phyloP scores from a whole-genome alignment of 1,140 invertebrate genomes.

The Drosophila rufa region DNA sequence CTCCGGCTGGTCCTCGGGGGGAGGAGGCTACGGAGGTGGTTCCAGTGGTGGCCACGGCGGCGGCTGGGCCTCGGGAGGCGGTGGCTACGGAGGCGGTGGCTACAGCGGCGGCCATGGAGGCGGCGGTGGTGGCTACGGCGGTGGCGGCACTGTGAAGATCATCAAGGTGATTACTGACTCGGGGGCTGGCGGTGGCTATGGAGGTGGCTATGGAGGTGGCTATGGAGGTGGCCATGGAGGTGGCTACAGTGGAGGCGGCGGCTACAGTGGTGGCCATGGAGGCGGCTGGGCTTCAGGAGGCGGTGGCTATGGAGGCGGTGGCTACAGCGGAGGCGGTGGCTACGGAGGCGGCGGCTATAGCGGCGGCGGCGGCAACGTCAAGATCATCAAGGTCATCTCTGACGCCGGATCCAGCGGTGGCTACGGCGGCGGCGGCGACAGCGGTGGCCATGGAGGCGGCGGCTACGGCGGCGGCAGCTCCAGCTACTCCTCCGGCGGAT shows the following conservation, averaged over 20 bases:
- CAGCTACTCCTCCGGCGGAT: slow-evolving; percentile 50
- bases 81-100: slow-evolving; percentile 30
- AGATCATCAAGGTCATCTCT: slow-evolving; percentile 65
- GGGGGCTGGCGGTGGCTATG: slow-evolving; percentile 40
- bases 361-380: slow-evolving; percentile 35
- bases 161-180: slow-evolving; percentile 56
- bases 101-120: slow-evolving; percentile 34
- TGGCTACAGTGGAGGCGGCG: slow-evolving; percentile 38
- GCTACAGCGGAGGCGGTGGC: slow-evolving; percentile 27
- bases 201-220: slow-evolving; percentile 37
- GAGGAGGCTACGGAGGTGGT: slow-evolving; percentile 27
- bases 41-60: slow-evolving; percentile 31
- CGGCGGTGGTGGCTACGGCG: slow-evolving; percentile 28
- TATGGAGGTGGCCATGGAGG: slow-evolving; percentile 36
- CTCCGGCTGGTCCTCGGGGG: slow-evolving; percentile 50
- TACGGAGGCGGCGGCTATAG: slow-evolving; percentile 24
- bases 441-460: slow-evolving; percentile 40
- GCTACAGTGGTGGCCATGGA: slow-evolving; percentile 34
- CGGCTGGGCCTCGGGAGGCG: slow-evolving; percentile 33
- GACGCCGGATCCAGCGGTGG: slow-evolving; percentile 51
- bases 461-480: slow-evolving; percentile 31
- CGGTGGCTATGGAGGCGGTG: slow-evolving; percentile 29
- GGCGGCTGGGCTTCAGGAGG: slow-evolving; percentile 24
- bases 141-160: slow-evolving; percentile 46
- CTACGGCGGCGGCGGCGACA: slow-evolving; percentile 16